phyloP scores from a whole-genome alignment of 2,888 invertebrate genomes.

The Eristalinus aeneus region DNA sequence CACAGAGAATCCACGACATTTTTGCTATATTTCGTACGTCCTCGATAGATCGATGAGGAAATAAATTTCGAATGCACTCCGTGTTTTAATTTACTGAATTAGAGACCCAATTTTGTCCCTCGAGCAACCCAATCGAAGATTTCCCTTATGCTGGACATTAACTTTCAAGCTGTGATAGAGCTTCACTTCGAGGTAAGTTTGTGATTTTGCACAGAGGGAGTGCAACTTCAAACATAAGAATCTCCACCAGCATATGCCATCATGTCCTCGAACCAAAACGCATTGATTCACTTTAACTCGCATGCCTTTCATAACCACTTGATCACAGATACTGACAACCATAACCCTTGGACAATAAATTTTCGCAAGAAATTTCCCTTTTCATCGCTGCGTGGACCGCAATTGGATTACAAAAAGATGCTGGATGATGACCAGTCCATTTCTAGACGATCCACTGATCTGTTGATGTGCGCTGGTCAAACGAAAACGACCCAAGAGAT shows the following conservation, averaged over 20 bases:
- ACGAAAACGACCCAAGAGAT: constrained; percentile 15
- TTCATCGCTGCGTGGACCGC: background rate
- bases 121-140: too few relatives aligned
- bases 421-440: background rate
- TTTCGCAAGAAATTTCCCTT: background rate
- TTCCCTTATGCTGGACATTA: too few relatives aligned
- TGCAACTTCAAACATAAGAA: background rate
- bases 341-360: background rate
- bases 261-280: background rate
- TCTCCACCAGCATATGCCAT: background rate
- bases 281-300: background rate
- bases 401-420: background rate
- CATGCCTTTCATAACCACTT: background rate
- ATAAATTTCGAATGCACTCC: too few relatives aligned
- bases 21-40: too few relatives aligned
- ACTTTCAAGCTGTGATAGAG: too few relatives aligned
- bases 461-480: constrained; percentile 13
- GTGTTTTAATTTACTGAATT: too few relatives aligned
- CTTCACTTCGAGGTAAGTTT: too few relatives aligned
- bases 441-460: background rate
- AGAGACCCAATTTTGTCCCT: too few relatives aligned
- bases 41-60: too few relatives aligned
- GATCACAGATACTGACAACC: background rate
- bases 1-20: too few relatives aligned
- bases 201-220: background rate